Percentiles rank a stretch among this genome's conserved stretches.
Conservation (phyloP, 2,113 vertebrate genomes). For the Mus pahari region DNA sequence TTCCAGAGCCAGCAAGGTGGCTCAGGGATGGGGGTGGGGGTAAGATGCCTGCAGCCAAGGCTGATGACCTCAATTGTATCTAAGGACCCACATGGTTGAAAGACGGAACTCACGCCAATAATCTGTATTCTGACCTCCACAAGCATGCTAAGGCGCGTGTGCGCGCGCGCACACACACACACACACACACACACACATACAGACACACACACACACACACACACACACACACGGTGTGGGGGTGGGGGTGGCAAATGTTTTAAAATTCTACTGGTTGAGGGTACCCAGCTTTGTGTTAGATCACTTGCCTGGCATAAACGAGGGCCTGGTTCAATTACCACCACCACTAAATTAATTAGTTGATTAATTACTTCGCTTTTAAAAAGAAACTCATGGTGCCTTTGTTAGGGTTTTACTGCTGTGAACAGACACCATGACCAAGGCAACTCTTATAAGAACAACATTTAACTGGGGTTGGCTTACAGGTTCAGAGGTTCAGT, state of each 20-base stretch:
- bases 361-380: not conserved
- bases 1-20: not conserved
- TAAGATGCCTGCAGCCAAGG: not conserved
- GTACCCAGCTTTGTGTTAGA: too few relatives aligned
- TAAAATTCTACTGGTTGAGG: not conserved
- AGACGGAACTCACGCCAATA: not conserved
- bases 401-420: too few relatives aligned
- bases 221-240: not conserved
- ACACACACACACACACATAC: not conserved
- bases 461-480: too few relatives aligned
- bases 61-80: not conserved
- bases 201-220: not conserved
- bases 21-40: not conserved
- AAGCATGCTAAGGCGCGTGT: not conserved
- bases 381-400: not conserved
- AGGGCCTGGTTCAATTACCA: not conserved
- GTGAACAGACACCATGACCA: too few relatives aligned
- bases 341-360: not conserved
- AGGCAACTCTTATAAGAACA: too few relatives aligned
- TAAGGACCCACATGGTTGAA: not conserved
- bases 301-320: not conserved
- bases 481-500: too few relatives aligned
- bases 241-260: not conserved
- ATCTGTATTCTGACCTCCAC: not conserved
- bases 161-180: not conserved